phyloP scores from a whole-genome alignment of 1,140 invertebrate genomes.

The Trachymyrmex cornetzi region DNA sequence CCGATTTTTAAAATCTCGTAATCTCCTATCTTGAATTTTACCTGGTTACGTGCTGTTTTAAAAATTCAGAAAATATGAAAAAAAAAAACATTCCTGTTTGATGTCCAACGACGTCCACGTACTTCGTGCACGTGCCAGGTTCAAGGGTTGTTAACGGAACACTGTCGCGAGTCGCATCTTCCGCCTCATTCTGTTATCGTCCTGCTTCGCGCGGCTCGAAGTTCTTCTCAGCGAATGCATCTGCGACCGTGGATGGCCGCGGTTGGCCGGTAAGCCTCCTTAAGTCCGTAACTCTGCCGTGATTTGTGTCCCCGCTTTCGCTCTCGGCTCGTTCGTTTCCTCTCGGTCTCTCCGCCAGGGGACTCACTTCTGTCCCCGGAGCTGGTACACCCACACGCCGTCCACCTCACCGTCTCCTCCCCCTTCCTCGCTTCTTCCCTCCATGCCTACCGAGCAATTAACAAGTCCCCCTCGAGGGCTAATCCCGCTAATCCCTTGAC shows the following conservation, averaged over 20 bases:
- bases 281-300: conserved; percentile 79
- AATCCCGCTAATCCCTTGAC: conserved; percentile 81
- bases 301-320: conserved; percentile 75
- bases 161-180: neutral
- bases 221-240: conserved; percentile 55
- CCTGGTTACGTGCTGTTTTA: neutral
- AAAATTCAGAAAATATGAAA: neutral
- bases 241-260: conserved; percentile 52
- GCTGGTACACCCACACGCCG: conserved; percentile 55
- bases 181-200: neutral
- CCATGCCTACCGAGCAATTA: conserved; percentile 78
- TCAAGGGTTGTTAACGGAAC: neutral
- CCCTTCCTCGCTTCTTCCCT: conserved; percentile 22
- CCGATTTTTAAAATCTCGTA: too few relatives aligned
- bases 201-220: neutral
- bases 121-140: neutral
- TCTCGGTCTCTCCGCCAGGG: conserved; percentile 42
- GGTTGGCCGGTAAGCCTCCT: conserved; percentile 74
- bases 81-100: neutral
- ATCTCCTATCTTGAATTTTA: neutral
- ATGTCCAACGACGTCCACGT: neutral
- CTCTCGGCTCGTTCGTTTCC: conserved; percentile 62
- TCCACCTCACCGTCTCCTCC: neutral
- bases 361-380: conserved; percentile 50
- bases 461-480: conserved; percentile 80